Base-by-base conservation (phyloP, 2,113 vertebrate genomes). In the Saguinus imperator region DNA sequence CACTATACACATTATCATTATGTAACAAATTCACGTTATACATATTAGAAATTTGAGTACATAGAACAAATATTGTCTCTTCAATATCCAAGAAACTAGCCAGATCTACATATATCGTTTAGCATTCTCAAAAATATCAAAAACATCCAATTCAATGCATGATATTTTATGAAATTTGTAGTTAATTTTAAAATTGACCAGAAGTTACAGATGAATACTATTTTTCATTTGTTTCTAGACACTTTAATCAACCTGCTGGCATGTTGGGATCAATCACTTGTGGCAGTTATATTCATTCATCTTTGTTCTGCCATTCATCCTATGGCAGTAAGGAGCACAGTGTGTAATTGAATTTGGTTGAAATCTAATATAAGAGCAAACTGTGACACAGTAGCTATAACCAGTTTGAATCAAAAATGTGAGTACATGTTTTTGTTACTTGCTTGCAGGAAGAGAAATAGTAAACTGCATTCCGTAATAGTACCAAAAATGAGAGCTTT, bases 271-370 rank as follows among this genome's bases (percentile, higher is more conserved):
- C 98, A 98, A 98, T 98, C 98, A 96, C 75, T 93, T 96, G 97
- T 91, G 97, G 92, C 96, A 95, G 82, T 98, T 94, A 79, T 94
- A 94, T 98, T 98, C 98, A 98, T 98, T 98, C 97, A 98, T 98
- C 98, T 98, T 98, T 14, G 1, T 98, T 93, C 95, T 98, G 98
- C 97, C 98, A 98, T 98, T 99, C 98, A 97, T 97, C 66, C 91
- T 66, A 35, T 91, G 98, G 97, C 98, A 98, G 97, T 50, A 58
- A 97, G 88, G 80, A 98, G 93, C 98, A 81, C 82, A 85, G 94
- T 98, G 82, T 97, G 96, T 98, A 98, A 99, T 98, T 98, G 98
- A 98, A 98, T 98, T 98, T 98, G 97, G 90, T 94, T 97, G 97
- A 98, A 98, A 98, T 97, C 97, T 98, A 98, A 98, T 97, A 96